phyloP scores from a whole-genome alignment of 2,888 invertebrate species.

The Agrilus mali region DNA sequence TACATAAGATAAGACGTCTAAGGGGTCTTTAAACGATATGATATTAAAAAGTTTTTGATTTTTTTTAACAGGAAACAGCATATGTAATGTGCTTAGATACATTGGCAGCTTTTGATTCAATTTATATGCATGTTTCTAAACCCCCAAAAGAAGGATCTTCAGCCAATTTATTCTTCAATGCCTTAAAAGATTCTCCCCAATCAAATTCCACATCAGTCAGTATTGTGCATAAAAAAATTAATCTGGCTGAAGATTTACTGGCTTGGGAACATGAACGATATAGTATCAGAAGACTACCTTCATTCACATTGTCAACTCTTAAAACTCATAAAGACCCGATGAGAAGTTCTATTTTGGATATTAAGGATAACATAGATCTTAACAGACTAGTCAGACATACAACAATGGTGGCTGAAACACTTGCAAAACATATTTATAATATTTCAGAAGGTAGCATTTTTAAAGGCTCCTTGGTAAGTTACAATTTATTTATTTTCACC shows the following conservation, averaged over 20 bases:
- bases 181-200: constrained; percentile 44
- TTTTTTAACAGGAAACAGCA: constrained; percentile 60
- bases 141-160: constrained; percentile 79
- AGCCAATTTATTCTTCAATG: constrained; percentile 45
- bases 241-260: constrained; percentile 78
- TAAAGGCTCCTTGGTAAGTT: constrained; percentile 59
- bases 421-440: constrained; percentile 73
- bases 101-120: constrained; percentile 47
- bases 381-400: constrained; percentile 54
- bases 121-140: constrained; percentile 92
- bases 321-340: constrained; percentile 52
- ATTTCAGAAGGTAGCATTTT: constrained; percentile 54
- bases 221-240: constrained; percentile 89
- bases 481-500: background rate
- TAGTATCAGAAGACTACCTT: constrained; percentile 82
- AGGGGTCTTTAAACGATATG: no score
- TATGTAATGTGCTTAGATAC: constrained; percentile 86
- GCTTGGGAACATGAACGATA: constrained; percentile 98
- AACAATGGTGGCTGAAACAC: constrained; percentile 64
- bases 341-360: constrained; percentile 52
- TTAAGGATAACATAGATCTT: constrained; percentile 41
- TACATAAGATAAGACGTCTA: no score
- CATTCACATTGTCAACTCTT: constrained; percentile 79
- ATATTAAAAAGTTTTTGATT: no score
- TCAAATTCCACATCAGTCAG: constrained; percentile 45